Conservation (phyloP, 92 coral and sea anemone species). For the Porites rus region DNA sequence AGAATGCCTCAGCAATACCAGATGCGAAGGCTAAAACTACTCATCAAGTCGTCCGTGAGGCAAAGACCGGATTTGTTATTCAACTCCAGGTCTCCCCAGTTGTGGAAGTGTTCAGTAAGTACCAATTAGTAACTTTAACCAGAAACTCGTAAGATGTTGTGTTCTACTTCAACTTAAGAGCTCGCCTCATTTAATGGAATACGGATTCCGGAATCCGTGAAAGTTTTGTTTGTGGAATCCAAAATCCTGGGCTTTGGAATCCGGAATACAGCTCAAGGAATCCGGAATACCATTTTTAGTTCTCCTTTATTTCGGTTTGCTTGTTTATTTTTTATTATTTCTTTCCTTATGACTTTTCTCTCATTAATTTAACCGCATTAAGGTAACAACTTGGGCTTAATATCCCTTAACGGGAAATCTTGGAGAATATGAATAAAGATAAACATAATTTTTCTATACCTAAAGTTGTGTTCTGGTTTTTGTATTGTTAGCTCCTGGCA, state of each 20-base stretch:
- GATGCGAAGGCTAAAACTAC: slow-evolving; percentile 41
- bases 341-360: neutral
- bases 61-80: slow-evolving; percentile 65
- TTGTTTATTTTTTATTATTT: neutral
- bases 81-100: slow-evolving; percentile 50
- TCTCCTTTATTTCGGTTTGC: too few species aligned
- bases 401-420: too few species aligned
- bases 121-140: too few species aligned
- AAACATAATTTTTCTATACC: neutral
- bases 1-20: slow-evolving; percentile 18
- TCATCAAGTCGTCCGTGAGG: slow-evolving; percentile 24
- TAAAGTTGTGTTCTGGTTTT: neutral
- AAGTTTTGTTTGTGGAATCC: too few species aligned
- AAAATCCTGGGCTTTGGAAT: too few species aligned
- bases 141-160: neutral
- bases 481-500: neutral
- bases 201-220: too few species aligned
- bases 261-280: too few species aligned
- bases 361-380: too few species aligned
- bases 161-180: neutral
- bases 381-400: too few species aligned
- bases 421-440: neutral
- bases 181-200: neutral
- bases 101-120: slow-evolving; percentile 45
- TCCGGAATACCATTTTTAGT: neutral